These are phyloP conservation scores for Quadroppia sp. DNA, from an alignment of 2,888 invertebrate genomes.

Conservation along the genomic window DNA sequence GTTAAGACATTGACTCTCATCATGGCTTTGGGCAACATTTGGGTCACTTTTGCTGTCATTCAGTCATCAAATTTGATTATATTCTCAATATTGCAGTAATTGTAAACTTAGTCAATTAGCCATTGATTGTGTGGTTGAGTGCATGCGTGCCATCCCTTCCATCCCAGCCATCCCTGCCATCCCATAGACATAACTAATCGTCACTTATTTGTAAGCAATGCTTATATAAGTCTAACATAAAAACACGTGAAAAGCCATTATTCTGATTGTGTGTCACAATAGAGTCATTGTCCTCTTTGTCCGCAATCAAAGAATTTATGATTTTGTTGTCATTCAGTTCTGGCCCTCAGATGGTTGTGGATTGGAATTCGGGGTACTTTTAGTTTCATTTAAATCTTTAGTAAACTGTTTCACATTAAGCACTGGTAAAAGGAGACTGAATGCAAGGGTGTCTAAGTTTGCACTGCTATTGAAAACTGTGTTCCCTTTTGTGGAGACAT, in stretches of 20 bases:
- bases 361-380: neutral
- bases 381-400: neutral
- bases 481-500: too few species aligned
- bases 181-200: neutral
- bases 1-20: neutral
- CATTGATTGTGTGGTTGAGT: neutral
- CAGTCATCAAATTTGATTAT: neutral
- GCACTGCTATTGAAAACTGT: constrained; percentile 8
- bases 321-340: constrained; percentile 4
- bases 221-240: neutral
- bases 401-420: neutral
- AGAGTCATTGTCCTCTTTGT: neutral
- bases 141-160: constrained; percentile 6
- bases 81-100: neutral
- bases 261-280: constrained; percentile 11
- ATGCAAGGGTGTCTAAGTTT: neutral
- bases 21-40: neutral
- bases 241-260: constrained; percentile 30
- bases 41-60: too few species aligned
- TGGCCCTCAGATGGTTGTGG: neutral
- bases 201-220: neutral
- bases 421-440: neutral
- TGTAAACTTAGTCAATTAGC: constrained; percentile 12
- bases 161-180: neutral
- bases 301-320: constrained; percentile 3